Base-by-base conservation (phyloP, 2,113 vertebrate species). In the Notothenia rossii region DNA sequence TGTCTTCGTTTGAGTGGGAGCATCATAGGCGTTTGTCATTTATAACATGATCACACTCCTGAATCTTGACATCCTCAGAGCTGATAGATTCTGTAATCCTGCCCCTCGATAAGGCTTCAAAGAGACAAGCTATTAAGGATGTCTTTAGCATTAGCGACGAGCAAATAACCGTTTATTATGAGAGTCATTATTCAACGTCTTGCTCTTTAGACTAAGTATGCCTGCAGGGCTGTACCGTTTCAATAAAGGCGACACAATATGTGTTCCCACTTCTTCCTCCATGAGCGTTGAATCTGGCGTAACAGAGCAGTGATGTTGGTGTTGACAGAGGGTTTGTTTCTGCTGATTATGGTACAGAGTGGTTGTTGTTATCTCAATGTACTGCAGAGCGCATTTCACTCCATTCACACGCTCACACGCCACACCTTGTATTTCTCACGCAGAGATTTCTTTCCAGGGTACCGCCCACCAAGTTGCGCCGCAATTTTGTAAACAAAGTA, bases 111-210 rank as follows among this genome's bases (percentile, higher is more conserved):
- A 83, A 77, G 45, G 75, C 85, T 64, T 89, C 66, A 91, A 85
- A 91, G 80, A 54, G 55, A 60, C 75, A 43, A 7, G 45, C 60
- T 72, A 84, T 79, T 86, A 82, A 76, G 85, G 83, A 7, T 29
- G 5, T 82, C 71, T 74, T 66, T 77, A 80, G 81, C 75, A 2
- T 90, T 78, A 82, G 10, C 33, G 61, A 60, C 67, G 64, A 88
- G 82, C 73, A 63, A 75, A 79, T 82, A 88, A 84, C 89, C 88
- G 70, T 83, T 89, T 74, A 87, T 90, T 82, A 90, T 70, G 53
- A 86, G 68, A 81, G 50, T 62, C 75, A 74, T 69, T 79, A 76
- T 45, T 55, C 58, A 40, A 45, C 20, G 0, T 40, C 36, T 60
- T 70, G 33, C 71, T 62, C 68, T 76, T 64, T 5, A 84, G 56